Percentiles rank a stretch among this genome's conserved stretches.
phyloP scores from a whole-genome alignment of 2,797 vertebrate genomes.

The Antrozous pallidus region DNA sequence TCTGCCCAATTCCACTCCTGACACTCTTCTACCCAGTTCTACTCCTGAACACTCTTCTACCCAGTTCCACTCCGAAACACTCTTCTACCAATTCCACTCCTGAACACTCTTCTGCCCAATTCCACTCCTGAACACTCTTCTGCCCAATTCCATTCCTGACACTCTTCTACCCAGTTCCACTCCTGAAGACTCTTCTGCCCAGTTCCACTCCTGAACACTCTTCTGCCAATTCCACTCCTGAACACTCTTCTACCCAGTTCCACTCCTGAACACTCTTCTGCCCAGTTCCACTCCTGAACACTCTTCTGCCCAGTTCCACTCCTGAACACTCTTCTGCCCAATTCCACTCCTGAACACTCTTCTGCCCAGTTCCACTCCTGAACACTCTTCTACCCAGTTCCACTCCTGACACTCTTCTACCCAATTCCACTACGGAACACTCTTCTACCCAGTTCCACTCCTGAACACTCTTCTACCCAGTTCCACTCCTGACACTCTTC shows the following conservation, averaged over 20 bases:
- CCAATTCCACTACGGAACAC: not conserved
- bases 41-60: no score
- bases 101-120: not conserved
- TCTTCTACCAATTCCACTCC: not conserved
- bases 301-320: not conserved
- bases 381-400: not conserved
- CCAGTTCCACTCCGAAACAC: not conserved
- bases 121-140: not conserved
- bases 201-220: not conserved
- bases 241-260: no score
- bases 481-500: not conserved
- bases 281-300: not conserved
- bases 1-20: not conserved
- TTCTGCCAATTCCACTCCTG: not conserved
- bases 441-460: not conserved
- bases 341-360: not conserved
- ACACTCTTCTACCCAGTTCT: no score
- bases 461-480: not conserved
- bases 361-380: not conserved
- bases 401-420: not conserved
- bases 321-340: not conserved
- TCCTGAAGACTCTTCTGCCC: no score
- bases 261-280: no score
- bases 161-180: no score
- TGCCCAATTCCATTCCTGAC: not conserved